These are phyloP conservation scores for Neoitamus cyanurus DNA, from an alignment of 2,888 invertebrate genomes.

Conservation along the genomic window DNA sequence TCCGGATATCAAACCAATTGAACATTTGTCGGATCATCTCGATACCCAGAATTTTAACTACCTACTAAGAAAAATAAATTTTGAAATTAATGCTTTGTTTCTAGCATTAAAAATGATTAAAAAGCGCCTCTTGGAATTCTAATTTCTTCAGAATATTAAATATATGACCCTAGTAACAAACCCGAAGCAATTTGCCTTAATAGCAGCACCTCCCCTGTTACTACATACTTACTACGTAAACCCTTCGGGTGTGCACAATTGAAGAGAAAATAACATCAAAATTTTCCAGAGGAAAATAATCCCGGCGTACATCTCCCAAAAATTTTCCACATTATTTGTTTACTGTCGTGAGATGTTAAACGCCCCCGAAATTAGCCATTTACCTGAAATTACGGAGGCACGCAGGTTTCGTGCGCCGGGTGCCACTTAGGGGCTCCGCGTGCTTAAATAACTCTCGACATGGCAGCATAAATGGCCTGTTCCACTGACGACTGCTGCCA, in stretches of 20 bases:
- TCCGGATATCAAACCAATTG: no score
- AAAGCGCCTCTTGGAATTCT: neutral
- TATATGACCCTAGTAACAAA: neutral
- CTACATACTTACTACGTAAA: neutral
- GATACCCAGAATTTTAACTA: no score
- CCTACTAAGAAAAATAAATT: no score
- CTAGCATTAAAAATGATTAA: neutral
- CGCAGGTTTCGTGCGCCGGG: neutral
- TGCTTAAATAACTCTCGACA: conserved; percentile 10
- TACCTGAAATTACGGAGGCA: conserved; percentile 6
- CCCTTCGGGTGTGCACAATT: neutral
- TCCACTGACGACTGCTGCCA: neutral
- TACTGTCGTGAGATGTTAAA: conserved; percentile 1
- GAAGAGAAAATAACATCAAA: neutral
- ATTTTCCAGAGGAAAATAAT: neutral
- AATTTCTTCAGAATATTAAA: neutral
- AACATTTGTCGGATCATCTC: no score
- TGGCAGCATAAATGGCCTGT: neutral
- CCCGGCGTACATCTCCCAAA: neutral
- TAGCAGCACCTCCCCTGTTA: neutral
- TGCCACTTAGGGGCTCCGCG: neutral
- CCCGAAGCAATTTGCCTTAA: neutral
- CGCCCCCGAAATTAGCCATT: conserved; percentile 13
- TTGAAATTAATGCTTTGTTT: no score
- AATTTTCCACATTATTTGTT: conserved; percentile 5